A percentile compares a stretch with the other conserved stretches of the same genome.
Conservation (phyloP, 2,888 invertebrate genomes). For the Agrilus biguttatus region DNA sequence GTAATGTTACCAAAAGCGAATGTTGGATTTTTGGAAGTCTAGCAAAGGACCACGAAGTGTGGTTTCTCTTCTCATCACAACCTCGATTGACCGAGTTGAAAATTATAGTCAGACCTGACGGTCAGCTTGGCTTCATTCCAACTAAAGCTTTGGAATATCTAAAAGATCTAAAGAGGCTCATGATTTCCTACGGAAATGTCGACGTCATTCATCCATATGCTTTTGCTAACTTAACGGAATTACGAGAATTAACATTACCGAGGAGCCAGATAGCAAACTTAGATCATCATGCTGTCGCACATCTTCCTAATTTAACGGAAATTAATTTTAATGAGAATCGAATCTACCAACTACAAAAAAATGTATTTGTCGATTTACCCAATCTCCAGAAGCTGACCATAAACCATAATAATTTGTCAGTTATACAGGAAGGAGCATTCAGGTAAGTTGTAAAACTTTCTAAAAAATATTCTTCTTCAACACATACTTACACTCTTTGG, state of each 20-base stretch:
- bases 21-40: slow-evolving; percentile 61
- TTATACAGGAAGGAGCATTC: slow-evolving; percentile 74
- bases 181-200: slow-evolving; percentile 59
- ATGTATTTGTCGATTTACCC: slow-evolving; percentile 61
- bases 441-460: no score
- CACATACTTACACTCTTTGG: no score
- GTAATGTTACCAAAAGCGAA: slow-evolving; percentile 54
- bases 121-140: slow-evolving; percentile 55
- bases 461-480: no score
- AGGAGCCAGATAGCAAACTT: slow-evolving; percentile 56
- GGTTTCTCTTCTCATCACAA: slow-evolving; percentile 63
- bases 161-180: slow-evolving; percentile 49
- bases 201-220: slow-evolving; percentile 53
- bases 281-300: slow-evolving; percentile 55
- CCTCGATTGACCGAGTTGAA: slow-evolving; percentile 53
- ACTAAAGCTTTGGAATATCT: slow-evolving; percentile 53
- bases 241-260: slow-evolving; percentile 51
- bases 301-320: slow-evolving; percentile 51
- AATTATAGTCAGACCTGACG: slow-evolving; percentile 56
- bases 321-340: slow-evolving; percentile 64
- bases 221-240: slow-evolving; percentile 56
- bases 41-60: slow-evolving; percentile 49
- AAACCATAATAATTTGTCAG: slow-evolving; percentile 73
- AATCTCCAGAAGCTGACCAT: slow-evolving; percentile 59
- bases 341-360: slow-evolving; percentile 56